Evolutionary conservation across 2,888 invertebrate species (phyloP), one percentile per base, ranked within the genome.

Genomic region (Druceiella hillmani): DNA sequence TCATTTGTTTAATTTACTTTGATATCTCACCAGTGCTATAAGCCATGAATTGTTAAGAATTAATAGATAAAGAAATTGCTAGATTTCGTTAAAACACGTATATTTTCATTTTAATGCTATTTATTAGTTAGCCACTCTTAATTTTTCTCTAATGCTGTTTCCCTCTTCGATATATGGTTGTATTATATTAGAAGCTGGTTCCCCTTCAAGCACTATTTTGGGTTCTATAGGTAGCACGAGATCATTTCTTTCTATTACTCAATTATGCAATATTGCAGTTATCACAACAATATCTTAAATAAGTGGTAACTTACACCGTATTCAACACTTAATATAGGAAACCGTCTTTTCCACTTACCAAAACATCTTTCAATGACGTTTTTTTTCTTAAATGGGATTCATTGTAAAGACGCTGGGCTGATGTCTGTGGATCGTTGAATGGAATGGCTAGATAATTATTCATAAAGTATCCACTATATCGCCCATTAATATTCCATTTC

Each of bases 261-360:
- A 27, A 33, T 47, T 47, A 27, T 45, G 42, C 27, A 42, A 28
- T 15, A 43, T 36, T 20, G 44, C 45, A 36, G 34, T 32, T 3
- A 42, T 39, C 17, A 45, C 45, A 34, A 45, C 42, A 5, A 45
- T 24, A 27, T 32, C 33, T 33, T 38, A 41, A 11, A 31, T 28
- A 34, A 36, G 40, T 10, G 36, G 30, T 20, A 45, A 2, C 40
- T 38, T n/a, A 38, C 17, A 5, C 38, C 17, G 10, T 43, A 16
- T 9, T 41, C 43, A 26, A 40, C 30, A 6, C 29, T 30, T 13
- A 55, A 51, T 2, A 43, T 4, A n/a, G n/a, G n/a, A n/a, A 41
- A 41, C 6, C 37, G 15, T 14, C 12, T 39, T 40, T 44, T 44
- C 32, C 31, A 37, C 4, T 41, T 38, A 7, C 41, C 39, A 32